phyloP scores from a whole-genome alignment of 2,797 vertebrate species.

The Dipus sagitta region DNA sequence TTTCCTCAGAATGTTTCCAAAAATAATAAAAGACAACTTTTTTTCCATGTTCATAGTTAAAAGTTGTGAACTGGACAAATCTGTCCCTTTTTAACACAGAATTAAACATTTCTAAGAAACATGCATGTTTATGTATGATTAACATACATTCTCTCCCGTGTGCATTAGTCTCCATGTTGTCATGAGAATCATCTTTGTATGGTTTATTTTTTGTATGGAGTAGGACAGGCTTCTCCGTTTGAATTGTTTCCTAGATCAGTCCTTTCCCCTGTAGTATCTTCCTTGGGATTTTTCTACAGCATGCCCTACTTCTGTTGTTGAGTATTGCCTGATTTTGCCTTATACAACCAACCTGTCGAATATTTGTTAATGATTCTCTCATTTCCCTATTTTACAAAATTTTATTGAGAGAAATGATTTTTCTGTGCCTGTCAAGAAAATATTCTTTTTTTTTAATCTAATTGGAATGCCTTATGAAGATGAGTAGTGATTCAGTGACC shows the following conservation, averaged over 20 bases:
- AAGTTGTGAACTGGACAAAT: neutral
- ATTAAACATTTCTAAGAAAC: conserved; percentile 11
- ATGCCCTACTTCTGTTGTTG: neutral
- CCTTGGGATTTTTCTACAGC: conserved; percentile 38
- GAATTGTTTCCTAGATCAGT: conserved; percentile 37
- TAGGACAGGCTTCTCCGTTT: conserved; percentile 42
- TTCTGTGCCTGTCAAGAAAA: conserved; percentile 26
- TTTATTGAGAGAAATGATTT: conserved; percentile 49
- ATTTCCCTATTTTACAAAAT: conserved; percentile 35
- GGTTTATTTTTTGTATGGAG: conserved; percentile 40
- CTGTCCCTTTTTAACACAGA: neutral
- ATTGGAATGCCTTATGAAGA: conserved; percentile 1
- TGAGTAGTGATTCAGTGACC: conserved; percentile 50
- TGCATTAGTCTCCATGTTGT: conserved; percentile 22
- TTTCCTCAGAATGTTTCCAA: conserved; percentile 29
- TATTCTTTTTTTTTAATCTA: conserved; percentile 30
- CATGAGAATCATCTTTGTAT: conserved; percentile 52
- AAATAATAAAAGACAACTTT: conserved; percentile 11
- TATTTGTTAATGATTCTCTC: conserved; percentile 11
- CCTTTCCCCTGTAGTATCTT: neutral
- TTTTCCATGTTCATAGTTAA: conserved; percentile 17
- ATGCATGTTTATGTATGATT: neutral
- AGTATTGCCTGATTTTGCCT: neutral
- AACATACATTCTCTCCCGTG: conserved; percentile 18
- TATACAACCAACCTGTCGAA: neutral